Base-by-base conservation (phyloP, 2,113 vertebrate genomes). In the Microcebus murinus region DNA sequence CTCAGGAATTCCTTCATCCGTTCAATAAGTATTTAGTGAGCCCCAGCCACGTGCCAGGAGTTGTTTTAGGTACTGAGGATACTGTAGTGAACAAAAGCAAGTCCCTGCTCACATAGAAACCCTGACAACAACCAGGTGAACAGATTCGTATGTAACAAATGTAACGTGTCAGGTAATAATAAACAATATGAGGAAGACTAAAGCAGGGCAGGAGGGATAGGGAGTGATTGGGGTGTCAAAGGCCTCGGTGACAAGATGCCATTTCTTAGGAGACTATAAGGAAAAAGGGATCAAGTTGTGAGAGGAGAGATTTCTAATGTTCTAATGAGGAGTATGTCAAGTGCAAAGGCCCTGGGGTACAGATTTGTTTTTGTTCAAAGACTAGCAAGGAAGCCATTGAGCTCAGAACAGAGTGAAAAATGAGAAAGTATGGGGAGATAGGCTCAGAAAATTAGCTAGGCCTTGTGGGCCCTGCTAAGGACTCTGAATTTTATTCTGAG, bases 1-100 rank as follows among this genome's bases (percentile, higher is more conserved):
- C 23, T 45, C 23, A 45, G 77, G 50, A 85, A 86, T 79, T 85
- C 36, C 50, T 61, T 85, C 86, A 76, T 61, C 73, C 25, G 31
- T 50, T 81, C 61, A 29, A 18, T 87, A 80, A 88, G 82, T 74
- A 93, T 80, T 95, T 83, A 70, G 80, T 61, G 95, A 91, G 67
- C 42, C n/a, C 67, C 39, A 83, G 73, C 45, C 63, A 18, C 14
- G 12, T 70, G 68, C 91, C 79, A 89, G 63, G 91, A 82, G 55
- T 91, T 86, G 39, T 89, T 90, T 80, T 20, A 82, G 42, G 81
- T 42, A 48, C 39, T 29, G 5, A 36, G 42, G n/a, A 91, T 23
- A 45, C 20, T 25, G 15, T 9, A 21, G 14, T 36, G 85, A 94
- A 59, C 68, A 55, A 63, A 96, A 80, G 52, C 45, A 57, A 71